A percentile compares a stretch with the other conserved stretches of the same genome.
Evolutionary conservation across 2,888 invertebrate species (phyloP).

Genomic region (Reticulitermes lucifugus): DNA sequence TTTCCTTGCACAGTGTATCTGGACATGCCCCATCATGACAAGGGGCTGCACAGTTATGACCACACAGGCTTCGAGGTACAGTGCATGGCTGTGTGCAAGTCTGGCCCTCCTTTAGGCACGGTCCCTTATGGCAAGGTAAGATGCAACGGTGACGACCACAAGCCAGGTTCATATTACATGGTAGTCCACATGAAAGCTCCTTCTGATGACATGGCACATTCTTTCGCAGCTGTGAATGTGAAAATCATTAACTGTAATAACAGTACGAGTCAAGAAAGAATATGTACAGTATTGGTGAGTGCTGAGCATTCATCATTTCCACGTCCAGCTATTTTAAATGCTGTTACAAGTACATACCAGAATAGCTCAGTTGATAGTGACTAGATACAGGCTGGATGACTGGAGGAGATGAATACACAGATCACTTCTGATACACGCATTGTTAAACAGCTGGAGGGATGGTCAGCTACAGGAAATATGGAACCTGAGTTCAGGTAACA

Average conservation of each 20-base stretch:
- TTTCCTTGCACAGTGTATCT: constrained; percentile 76
- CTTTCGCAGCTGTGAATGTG: constrained; percentile 74
- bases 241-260: too few species aligned
- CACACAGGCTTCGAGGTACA: constrained; percentile 76
- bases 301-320: too few species aligned
- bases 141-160: constrained; percentile 90
- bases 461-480: too few species aligned
- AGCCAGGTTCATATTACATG: constrained; percentile 82
- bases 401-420: too few species aligned
- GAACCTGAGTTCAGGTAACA: neutral
- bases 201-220: constrained; percentile 90
- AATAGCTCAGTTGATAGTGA: too few species aligned
- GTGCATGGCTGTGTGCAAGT: constrained; percentile 86
- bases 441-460: too few species aligned
- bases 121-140: constrained; percentile 81
- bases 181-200: constrained; percentile 90
- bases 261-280: too few species aligned
- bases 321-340: too few species aligned
- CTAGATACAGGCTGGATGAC: too few species aligned
- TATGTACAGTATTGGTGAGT: too few species aligned
- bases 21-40: constrained; percentile 86
- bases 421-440: too few species aligned
- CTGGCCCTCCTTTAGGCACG: constrained; percentile 74
- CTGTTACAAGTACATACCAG: too few species aligned
- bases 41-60: constrained; percentile 85